Evolutionary conservation across 2,113 vertebrate species (phyloP), one percentile per base, ranked within the genome.

Genomic region (Entelurus aequoreus): DNA sequence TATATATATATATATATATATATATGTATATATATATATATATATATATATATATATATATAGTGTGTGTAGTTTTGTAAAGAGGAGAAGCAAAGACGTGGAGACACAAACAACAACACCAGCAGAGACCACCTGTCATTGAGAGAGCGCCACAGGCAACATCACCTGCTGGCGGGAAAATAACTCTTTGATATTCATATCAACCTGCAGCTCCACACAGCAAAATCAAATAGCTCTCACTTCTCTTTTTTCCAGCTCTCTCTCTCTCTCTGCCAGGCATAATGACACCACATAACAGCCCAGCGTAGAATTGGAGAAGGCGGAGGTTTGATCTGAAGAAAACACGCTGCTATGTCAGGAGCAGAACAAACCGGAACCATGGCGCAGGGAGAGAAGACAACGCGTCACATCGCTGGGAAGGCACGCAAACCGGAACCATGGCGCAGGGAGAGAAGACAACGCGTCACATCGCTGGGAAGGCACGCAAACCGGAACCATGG

Each of bases 131-230:
- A 79, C 61, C 78, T 85, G 75, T 79, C 75, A 62, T 35, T 49
- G 68, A 55, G 62, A 3, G 59, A 62, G 48, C 58, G 8, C 71
- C 67, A 74, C 66, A 61, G 71, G 71, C 69, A 54, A 59, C 68
- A 42, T 75, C 69, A 71, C 67, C 71, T 72, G 59, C 71, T 71
- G 4, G 4, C 11, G 8, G 60, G 65, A 66, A 69, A 62, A n/a
- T 36, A 63, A 69, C 21, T 21, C 71, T 85, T 77, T 83, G 74
- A 75, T 76, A 79, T 81, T 79, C 76, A 81, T 62, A 76, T 79
- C 76, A 68, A 75, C 53, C 66, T 60, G 40, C 76, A 77, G 65
- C 64, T 74, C 47, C 19, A 37, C 58, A 56, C 57, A 57, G 64
- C 55, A 37, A 50, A 62, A 78, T 75, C 47, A 68, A 63, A 71